A percentile compares a stretch with the other conserved stretches of the same genome.
These are phyloP conservation scores for Teleiodes luculella DNA, from an alignment of 2,888 invertebrate species.

Conservation along the genomic window DNA sequence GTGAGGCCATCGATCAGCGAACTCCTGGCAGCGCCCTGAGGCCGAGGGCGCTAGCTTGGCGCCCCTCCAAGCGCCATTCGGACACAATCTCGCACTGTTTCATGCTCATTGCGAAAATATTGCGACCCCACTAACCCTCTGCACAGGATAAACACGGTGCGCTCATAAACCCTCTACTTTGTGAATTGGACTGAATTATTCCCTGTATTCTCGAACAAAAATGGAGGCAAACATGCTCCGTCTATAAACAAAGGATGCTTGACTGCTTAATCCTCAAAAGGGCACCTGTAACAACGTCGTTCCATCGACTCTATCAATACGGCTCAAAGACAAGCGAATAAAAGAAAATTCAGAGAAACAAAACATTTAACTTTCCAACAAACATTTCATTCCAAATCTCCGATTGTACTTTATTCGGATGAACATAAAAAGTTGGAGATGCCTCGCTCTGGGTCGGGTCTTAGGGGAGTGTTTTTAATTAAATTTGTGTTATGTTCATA, in stretches of 20 bases:
- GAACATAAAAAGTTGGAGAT: slow-evolving; percentile 43
- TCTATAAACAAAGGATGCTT: not conserved
- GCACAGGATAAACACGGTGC: not conserved
- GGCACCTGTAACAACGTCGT: slow-evolving; percentile 18
- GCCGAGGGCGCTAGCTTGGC: slow-evolving; percentile 30
- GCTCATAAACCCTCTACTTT: not conserved
- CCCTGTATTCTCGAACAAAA: not conserved
- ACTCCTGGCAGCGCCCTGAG: slow-evolving; percentile 30
- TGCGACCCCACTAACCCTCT: slow-evolving; percentile 15
- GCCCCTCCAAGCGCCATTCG: slow-evolving; percentile 28
- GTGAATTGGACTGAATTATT: not conserved
- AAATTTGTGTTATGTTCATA: slow-evolving; percentile 52
- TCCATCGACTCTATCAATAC: slow-evolving; percentile 30
- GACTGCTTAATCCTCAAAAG: slow-evolving; percentile 14
- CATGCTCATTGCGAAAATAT: slow-evolving; percentile 19
- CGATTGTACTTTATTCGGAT: slow-evolving; percentile 36
- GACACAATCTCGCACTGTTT: slow-evolving; percentile 27
- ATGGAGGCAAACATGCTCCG: not conserved
- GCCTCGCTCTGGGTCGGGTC: slow-evolving; percentile 39
- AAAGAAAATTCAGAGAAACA: slow-evolving; percentile 37
- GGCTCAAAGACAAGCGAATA: slow-evolving; percentile 26
- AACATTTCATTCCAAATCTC: slow-evolving; percentile 47
- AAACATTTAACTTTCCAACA: slow-evolving; percentile 39
- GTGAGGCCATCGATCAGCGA: slow-evolving; percentile 34
- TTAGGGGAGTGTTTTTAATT: slow-evolving; percentile 53